Conservation (phyloP, 2,113 vertebrate species). For the Turdus rufiventris region DNA sequence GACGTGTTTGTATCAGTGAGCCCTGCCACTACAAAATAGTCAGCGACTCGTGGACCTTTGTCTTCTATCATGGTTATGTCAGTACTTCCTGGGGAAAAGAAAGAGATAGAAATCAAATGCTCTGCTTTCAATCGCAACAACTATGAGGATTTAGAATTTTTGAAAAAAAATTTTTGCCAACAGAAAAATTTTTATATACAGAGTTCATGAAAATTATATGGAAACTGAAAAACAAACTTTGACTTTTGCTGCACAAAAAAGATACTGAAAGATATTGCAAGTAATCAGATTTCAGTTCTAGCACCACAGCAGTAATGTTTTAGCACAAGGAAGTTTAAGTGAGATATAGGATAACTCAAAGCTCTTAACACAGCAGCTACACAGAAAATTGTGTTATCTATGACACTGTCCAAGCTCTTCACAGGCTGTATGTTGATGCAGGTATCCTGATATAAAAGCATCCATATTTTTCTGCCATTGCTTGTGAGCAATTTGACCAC, state of each 20-base stretch:
- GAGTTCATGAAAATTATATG: not conserved
- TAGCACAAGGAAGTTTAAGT: not conserved
- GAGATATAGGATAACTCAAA: not conserved
- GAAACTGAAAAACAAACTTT: not conserved
- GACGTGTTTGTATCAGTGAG: constrained; percentile 92
- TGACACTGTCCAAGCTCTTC: not conserved
- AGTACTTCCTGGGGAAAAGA: constrained; percentile 52
- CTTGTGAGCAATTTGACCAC: not conserved
- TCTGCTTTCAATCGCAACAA: not conserved
- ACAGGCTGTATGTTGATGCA: not conserved
- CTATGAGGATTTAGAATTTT: not conserved
- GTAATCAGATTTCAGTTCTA: not conserved
- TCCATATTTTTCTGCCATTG: not conserved
- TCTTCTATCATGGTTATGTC: constrained; percentile 90
- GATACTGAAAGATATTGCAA: not conserved
- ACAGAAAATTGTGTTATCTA: not conserved
- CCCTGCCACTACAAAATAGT: constrained; percentile 98
- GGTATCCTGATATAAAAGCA: not conserved
- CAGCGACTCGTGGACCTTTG: constrained; percentile 93
- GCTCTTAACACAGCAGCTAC: not conserved
- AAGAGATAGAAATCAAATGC: not conserved
- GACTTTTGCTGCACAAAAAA: not conserved
- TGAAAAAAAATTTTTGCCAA: not conserved
- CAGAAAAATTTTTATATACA: not conserved
- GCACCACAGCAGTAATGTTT: not conserved